These are phyloP conservation scores for Branchellion lobata DNA, from an alignment of 2,888 invertebrate genomes.

Conservation along the genomic window DNA sequence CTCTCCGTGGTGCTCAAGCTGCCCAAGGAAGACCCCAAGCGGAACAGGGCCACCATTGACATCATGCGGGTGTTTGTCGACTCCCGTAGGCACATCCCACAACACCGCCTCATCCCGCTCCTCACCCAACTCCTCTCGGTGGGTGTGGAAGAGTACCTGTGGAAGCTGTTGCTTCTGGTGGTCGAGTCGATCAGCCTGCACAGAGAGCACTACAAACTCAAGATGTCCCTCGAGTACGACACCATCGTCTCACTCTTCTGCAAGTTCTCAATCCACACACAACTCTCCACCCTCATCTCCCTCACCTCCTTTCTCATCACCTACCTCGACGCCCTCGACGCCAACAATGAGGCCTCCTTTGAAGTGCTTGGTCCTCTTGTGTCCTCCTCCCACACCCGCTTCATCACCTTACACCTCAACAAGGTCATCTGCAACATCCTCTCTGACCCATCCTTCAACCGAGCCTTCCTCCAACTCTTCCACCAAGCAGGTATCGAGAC, in stretches of 20 bases:
- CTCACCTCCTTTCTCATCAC: slow-evolving; percentile 8
- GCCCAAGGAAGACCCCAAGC: not conserved
- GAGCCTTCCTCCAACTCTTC: not conserved
- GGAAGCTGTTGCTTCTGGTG: slow-evolving; percentile 59
- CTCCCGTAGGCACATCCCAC: slow-evolving; percentile 85
- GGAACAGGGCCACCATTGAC: slow-evolving; percentile 19
- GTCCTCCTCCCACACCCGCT: not conserved
- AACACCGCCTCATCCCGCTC: slow-evolving; percentile 80
- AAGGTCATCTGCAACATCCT: not conserved
- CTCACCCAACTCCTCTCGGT: slow-evolving; percentile 76
- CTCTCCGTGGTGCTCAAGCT: slow-evolving; percentile 75
- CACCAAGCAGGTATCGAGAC: too few relatives aligned
- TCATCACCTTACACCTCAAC: not conserved
- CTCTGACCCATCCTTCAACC: not conserved
- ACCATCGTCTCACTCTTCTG: not conserved
- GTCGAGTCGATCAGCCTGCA: slow-evolving; percentile 60
- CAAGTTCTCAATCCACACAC: slow-evolving; percentile 3
- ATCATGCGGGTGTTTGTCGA: slow-evolving; percentile 82
- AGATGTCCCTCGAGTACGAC: not conserved
- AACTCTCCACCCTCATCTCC: not conserved
- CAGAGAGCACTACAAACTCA: slow-evolving; percentile 43
- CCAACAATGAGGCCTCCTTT: not conserved
- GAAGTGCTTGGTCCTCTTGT: not conserved
- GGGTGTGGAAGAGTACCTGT: slow-evolving; percentile 56
- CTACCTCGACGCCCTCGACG: not conserved